Conservation (phyloP, 1,140 invertebrate species). For the Homarus americanus region DNA sequence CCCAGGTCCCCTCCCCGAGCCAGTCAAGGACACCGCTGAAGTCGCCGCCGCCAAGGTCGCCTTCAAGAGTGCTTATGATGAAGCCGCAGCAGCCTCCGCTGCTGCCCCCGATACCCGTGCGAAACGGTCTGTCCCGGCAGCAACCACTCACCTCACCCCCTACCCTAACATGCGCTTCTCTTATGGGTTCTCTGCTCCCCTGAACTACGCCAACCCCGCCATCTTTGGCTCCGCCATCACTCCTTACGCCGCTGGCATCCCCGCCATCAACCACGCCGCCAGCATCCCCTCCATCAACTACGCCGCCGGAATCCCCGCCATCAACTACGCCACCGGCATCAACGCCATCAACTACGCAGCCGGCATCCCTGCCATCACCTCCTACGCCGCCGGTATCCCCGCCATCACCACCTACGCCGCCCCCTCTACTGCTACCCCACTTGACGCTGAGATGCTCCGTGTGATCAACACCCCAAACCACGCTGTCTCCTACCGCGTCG, state of each 20-base stretch:
- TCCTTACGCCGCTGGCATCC: too few relatives aligned
- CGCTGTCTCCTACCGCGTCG: conserved; percentile 35
- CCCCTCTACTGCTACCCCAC: neutral
- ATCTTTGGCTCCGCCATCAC: neutral
- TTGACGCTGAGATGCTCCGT: conserved; percentile 21
- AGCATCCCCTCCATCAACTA: too few relatives aligned
- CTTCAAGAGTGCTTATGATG: conserved; percentile 27
- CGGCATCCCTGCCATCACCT: too few relatives aligned
- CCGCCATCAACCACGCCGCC: too few relatives aligned
- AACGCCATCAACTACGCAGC: too few relatives aligned
- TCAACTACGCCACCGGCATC: too few relatives aligned
- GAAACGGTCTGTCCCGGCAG: conserved; percentile 13
- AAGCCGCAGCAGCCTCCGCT: conserved; percentile 48
- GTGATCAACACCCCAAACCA: conserved; percentile 44
- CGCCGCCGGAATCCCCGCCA: too few relatives aligned
- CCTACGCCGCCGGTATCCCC: too few relatives aligned
- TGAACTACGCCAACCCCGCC: neutral
- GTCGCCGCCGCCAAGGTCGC: conserved; percentile 58
- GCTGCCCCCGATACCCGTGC: conserved; percentile 47
- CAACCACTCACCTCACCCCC: neutral
- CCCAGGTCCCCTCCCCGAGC: conserved; percentile 29
- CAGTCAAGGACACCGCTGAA: conserved; percentile 54
- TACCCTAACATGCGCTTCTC: conserved; percentile 15
- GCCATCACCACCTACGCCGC: neutral
- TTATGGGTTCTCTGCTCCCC: neutral